Conservation (phyloP, 2,797 vertebrate species). For the Lepus oiostolus region DNA sequence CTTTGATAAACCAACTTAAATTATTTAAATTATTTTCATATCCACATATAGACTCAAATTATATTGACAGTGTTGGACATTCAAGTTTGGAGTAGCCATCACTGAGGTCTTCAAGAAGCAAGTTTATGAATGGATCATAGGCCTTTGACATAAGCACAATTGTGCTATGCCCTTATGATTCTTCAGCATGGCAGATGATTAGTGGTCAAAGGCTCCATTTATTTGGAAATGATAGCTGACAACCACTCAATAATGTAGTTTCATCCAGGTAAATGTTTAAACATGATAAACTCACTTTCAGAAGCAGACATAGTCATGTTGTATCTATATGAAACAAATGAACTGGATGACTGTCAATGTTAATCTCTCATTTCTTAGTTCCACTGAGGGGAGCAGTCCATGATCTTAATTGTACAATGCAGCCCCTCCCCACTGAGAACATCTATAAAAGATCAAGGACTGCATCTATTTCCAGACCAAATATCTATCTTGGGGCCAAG, state of each 20-base stretch:
- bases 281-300: background rate
- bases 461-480: background rate
- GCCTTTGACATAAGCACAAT: background rate
- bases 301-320: background rate
- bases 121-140: background rate
- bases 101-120: background rate
- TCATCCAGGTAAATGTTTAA: background rate
- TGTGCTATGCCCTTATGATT: background rate
- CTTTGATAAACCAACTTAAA: background rate
- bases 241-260: background rate
- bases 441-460: background rate
- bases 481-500: background rate
- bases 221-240: background rate
- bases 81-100: background rate
- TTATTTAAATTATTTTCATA: background rate
- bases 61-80: background rate
- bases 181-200: background rate
- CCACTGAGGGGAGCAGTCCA: background rate
- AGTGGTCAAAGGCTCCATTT: background rate
- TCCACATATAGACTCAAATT: background rate
- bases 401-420: background rate
- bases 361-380: constrained; percentile 1
- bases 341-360: background rate
- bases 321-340: background rate
- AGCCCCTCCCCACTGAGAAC: background rate